Percentiles rank a stretch among this genome's conserved stretches.
Evolutionary conservation across 1,140 invertebrate species (phyloP).

Genomic region (Lucilia cuprina): DNA sequence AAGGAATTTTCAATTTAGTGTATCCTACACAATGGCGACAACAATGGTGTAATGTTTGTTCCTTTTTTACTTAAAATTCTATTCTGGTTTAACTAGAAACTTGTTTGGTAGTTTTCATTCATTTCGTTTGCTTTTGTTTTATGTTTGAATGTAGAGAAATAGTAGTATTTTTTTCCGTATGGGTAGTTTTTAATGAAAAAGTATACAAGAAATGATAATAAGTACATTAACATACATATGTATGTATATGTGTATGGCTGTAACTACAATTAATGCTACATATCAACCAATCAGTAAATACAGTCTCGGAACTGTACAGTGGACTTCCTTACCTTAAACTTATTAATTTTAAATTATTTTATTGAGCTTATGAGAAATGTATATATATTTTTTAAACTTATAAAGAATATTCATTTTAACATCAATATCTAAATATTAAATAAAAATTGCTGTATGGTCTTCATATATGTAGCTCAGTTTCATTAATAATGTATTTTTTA

Average conservation of each 20-base stretch:
- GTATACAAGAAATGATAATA: not conserved
- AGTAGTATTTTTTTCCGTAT: not conserved
- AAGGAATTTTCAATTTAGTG: not conserved
- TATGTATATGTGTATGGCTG: not conserved
- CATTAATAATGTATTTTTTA: too few relatives aligned
- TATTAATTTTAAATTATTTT: too few relatives aligned
- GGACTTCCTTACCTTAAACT: not conserved
- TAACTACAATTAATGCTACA: too few relatives aligned
- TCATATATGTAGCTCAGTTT: too few relatives aligned
- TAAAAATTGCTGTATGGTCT: too few relatives aligned
- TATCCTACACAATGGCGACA: not conserved
- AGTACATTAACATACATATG: not conserved
- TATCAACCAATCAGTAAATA: too few relatives aligned
- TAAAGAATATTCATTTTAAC: too few relatives aligned
- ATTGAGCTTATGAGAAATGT: too few relatives aligned
- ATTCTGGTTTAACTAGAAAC: not conserved
- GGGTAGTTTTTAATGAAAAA: slow-evolving; percentile 11
- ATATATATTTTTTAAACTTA: too few relatives aligned
- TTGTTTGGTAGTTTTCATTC: not conserved
- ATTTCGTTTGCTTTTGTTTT: not conserved
- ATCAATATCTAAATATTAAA: too few relatives aligned
- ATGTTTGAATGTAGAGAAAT: not conserved
- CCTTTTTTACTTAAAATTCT: not conserved
- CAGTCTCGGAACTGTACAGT: not conserved
- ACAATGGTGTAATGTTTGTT: not conserved